Evolutionary conservation across 2,797 vertebrate genomes (phyloP), one percentile per base, ranked within the genome.

Genomic region (Acanthis flammea): DNA sequence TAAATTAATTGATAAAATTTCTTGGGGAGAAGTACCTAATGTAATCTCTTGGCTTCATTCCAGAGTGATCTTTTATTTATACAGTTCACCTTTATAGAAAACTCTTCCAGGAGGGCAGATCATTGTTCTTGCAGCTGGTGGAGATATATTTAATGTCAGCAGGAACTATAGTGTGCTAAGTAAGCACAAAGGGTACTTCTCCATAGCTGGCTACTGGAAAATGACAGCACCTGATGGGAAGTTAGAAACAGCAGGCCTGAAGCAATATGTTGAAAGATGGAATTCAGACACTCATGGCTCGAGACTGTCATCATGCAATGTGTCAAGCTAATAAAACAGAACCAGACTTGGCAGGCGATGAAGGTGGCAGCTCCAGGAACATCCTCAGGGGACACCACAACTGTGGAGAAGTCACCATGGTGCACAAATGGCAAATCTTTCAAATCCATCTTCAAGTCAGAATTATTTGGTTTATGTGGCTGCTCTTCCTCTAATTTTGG

Each of bases 281-380:
- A 82, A 92, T 91, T 87, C 61, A 87, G 65, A 67, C n/a, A 77
- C 54, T 60, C 48, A 45, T 54, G 71, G n/a, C 67, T 92, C 13
- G 7, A 91, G 57, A 65, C 35, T 87, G 74, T 79, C 86, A 82
- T 92, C 2, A 1, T 63, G 61, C 63, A 67, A 67, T n/a, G 74
- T 77, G 63, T 95, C 92, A 94, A 66, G 22, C 60, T 79, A 88
- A 93, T 93, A 95, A 88, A 95, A 93, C 63, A 90, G 77, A 94
- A 76, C 48, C 51, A 42, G 71, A 85, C 27, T 82, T 92, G 80
- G 74, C 74, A 91, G 57, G n/a, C 0, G 0, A 74, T 21, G 60
- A 86, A 84, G 39, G 60, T 80, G 60, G 83, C 60, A 93, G 71
- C 51, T 76, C 76, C 71, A 76, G 63, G 55, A 92, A 7, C 7